Base-by-base conservation (phyloP, 2,888 invertebrate species). In the Villa cingulata region DNA sequence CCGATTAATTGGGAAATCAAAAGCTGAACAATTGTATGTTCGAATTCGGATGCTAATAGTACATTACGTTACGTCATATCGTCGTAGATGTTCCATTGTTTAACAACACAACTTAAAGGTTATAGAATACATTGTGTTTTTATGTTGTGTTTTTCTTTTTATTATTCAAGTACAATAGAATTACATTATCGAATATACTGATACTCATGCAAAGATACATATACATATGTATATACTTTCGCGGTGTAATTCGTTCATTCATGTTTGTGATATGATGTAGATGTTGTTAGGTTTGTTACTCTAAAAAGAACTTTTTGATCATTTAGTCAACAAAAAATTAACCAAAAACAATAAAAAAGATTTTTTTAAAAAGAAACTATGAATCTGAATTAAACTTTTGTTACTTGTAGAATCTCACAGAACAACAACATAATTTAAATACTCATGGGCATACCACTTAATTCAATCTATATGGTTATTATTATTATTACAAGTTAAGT, bases 401-500 rank as follows among this genome's bases (percentile, higher is more conserved):
- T 23, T 6, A 23, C 23, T 23, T 23, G 7, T 7, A 23, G 23
- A 32, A 32, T 32, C 3, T 12, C 29, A 4, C 39, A 40, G 17
- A 32, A 34, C 43, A n/a, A n/a, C 43, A 48, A 48, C 48, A 48
- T 48, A 43, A 48, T 48, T 48, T 48, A 48, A 48, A 48, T 48
- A 43, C 46, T 32, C 43, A 43, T 39, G 48, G 37, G 36, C 36
- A 43, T 32, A 48, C 43, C 48, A 48, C 48, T 48, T 47, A 47
- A 48, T 48, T 29, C 34, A 23, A 37, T 34, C 38, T 37, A 10
- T 34, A 27, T 27, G 10, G 27, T 16, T 17, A n/a, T n/a, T n/a
- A n/a, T n/a, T n/a, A n/a, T n/a, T n/a, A n/a, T n/a, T n/a, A 43
- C 34, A 36, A 20, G 37, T 36, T 17, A 20, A 23, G 37, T 12